Evolutionary conservation across 2,888 invertebrate species (phyloP), one percentile per base, ranked within the genome.

Genomic region (Aporophyla nigra): DNA sequence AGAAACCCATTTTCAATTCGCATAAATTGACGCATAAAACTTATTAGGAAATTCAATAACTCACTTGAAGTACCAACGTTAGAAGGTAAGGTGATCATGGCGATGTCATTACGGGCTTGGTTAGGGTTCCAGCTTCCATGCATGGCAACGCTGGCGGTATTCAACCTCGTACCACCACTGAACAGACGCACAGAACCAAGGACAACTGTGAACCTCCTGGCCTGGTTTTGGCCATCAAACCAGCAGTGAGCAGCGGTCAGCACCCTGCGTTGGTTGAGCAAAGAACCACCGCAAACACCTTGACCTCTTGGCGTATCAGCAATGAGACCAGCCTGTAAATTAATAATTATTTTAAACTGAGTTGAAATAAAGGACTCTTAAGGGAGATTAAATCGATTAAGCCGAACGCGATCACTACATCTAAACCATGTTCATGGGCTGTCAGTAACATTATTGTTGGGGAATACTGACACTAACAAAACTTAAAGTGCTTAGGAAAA

Each of bases 21-120:
- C 43, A 12, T 12, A 1, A 46, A 46, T 10, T 46, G 43, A 43
- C 43, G 43, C 10, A 1, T 2, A 12, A 46, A 46, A 46, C 1
- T 10, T 12, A 46, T 46, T 1, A 46, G 1, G 1, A 46, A 46
- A 1, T 12, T 46, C 43, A 2, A 46, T 46, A 10, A 10, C 90
- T 88, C 76, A 93, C 93, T 74, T 51, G 90, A 86, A 0, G 85
- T 62, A 12, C 72, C 0, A 2, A 92, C 88, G 4, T 61, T 0
- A 2, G 5, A 56, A 1, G 89, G 83, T 33, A 94, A 70, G 33
- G 79, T 85, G 53, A 93, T 87, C 0, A 94, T 78, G 49, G 91
- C 94, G n/a, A 95, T 82, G 71, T 95, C 95, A 75, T 95, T 93
- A 46, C 92, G 90, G 40, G 83, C 80, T 4, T 87, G 73, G 0